phyloP scores from a whole-genome alignment of 2,113 vertebrate genomes.

The Balaenoptera acutorostrata region DNA sequence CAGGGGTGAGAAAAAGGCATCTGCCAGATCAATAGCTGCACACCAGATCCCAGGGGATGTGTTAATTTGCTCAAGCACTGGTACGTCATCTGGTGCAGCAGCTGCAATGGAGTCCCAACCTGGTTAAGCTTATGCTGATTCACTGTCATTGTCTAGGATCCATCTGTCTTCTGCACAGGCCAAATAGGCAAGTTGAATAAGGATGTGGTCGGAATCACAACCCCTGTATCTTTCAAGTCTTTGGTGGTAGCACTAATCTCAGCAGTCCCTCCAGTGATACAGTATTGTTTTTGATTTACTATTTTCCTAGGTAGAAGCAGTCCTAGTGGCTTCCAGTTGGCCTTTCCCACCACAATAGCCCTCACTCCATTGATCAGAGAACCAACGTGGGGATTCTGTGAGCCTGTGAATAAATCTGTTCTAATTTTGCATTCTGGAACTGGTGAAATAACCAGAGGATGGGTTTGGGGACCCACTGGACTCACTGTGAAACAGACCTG shows the following conservation, averaged over 20 bases:
- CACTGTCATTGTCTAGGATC: no score
- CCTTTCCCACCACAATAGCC: background rate
- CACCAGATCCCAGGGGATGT: background rate
- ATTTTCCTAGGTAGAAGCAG: background rate
- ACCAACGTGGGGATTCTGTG: background rate
- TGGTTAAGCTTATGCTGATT: background rate
- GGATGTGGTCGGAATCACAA: background rate
- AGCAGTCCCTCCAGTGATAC: background rate
- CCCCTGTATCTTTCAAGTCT: background rate
- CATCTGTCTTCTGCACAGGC: no score
- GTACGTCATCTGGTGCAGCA: background rate
- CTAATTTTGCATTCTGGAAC: background rate
- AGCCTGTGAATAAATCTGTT: background rate
- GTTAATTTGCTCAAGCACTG: background rate
- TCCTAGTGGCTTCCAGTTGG: background rate
- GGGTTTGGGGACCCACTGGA: background rate
- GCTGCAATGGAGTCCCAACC: background rate
- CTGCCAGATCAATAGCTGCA: background rate
- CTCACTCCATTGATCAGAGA: background rate
- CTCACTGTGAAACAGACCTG: background rate
- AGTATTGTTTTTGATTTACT: background rate
- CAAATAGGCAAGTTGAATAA: no score
- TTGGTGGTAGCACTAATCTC: background rate
- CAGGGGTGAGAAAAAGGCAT: background rate
- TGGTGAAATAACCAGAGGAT: background rate